Evolutionary conservation across 1,140 invertebrate species (phyloP), one percentile per base, ranked within the genome.

Genomic region (Drosophila navojoa): DNA sequence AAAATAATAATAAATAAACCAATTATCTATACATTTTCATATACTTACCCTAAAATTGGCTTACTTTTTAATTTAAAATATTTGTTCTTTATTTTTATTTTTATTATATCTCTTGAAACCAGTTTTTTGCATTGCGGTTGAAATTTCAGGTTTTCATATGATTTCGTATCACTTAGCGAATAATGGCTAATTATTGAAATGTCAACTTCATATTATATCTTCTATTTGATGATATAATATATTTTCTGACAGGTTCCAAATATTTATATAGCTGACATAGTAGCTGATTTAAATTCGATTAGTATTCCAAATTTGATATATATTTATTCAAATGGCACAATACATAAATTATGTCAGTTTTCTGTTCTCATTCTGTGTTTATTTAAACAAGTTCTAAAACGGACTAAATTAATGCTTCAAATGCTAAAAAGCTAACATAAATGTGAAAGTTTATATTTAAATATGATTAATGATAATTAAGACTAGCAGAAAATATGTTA

Each of bases 381-480:
- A 4, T 32, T 10, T 35, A 59, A 67, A 42, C 44, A n/a, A 25
- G 29, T 57, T 58, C 5, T 29, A 16, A 40, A 52, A 52, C 40
- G 45, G 55, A 5, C 42, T 13, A 58, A 59, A 45, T 32, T 32
- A 19, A 5, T 7, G 9, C 10, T 29, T 47, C 6, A 59, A 15
- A 53, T 53, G 47, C 19, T 45, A 42, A 59, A 60, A 68, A 13
- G 16, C 10, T 15, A 27, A 70, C 19, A 22, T 11, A 45, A 54
- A 54, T 70, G 59, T 55, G 59, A 15, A 45, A 15, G n/a, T 45
- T 45, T 16, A 9, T 15, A 44, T 16, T 44, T 44, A 16, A 59
- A 72, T 44, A 72, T 60, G 70, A 72, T 72, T 72, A 68, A 68
- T 68, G 54, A 53, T 59, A 47, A 49, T 60, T 53, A 19, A 53